Evolutionary conservation across 1,140 invertebrate genomes (phyloP).

Genomic region (Trichoplusia ni): DNA sequence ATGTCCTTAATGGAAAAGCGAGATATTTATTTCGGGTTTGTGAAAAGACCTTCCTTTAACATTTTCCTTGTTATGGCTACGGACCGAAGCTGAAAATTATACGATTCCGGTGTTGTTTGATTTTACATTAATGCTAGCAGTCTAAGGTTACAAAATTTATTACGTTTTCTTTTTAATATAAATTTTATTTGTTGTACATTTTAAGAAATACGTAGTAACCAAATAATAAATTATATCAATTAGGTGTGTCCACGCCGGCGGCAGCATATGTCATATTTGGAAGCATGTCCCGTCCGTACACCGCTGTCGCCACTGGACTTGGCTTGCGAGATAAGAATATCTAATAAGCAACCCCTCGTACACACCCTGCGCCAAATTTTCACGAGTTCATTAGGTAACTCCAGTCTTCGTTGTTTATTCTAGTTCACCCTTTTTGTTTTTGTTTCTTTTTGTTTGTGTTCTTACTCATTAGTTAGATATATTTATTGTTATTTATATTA

Average conservation of each 20-base stretch:
- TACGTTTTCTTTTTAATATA: neutral
- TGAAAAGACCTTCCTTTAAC: conserved; percentile 67
- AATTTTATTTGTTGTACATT: neutral
- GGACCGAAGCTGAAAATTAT: conserved; percentile 54
- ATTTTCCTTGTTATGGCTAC: conserved; percentile 63
- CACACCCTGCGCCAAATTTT: conserved; percentile 49
- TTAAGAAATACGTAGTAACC: neutral
- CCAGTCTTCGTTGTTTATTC: conserved; percentile 54
- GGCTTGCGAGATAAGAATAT: conserved; percentile 46
- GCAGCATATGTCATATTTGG: conserved; percentile 19
- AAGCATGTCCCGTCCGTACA: conserved; percentile 32
- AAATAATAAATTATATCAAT: neutral
- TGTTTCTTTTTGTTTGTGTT: conserved; percentile 39
- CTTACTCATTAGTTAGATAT: conserved; percentile 43
- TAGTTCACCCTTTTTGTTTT: conserved; percentile 44
- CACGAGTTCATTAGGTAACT: conserved; percentile 58
- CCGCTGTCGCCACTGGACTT: conserved; percentile 33
- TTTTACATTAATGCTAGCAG: conserved; percentile 37
- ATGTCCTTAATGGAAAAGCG: conserved; percentile 80
- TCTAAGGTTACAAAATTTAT: neutral
- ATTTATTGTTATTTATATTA: neutral
- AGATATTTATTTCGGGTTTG: conserved; percentile 78
- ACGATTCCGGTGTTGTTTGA: conserved; percentile 45
- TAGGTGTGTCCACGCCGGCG: neutral
- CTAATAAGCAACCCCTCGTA: conserved; percentile 54